Percentiles rank a stretch among this genome's conserved stretches.
Conservation (phyloP, 2,113 vertebrate species). For the Onychostoma macrolepis region DNA sequence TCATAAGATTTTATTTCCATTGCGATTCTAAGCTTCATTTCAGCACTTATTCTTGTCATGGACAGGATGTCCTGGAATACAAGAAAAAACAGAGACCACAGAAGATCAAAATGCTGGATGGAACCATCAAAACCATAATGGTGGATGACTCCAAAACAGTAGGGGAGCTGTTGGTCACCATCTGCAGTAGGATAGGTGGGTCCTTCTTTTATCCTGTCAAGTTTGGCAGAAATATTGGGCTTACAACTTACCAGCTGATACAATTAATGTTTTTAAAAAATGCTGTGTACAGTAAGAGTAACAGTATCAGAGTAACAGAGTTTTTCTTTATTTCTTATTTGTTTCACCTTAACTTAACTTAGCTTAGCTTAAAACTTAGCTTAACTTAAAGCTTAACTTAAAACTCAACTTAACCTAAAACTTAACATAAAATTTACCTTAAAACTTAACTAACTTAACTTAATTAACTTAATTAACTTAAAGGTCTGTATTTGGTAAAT, state of each 20-base stretch:
- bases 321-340: not conserved
- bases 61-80: constrained; percentile 94
- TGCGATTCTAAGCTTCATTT: not conserved
- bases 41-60: constrained; percentile 11
- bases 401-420: no score
- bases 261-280: not conserved
- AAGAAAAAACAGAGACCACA: constrained; percentile 98
- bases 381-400: no score
- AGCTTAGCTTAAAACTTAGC: not conserved
- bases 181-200: constrained; percentile 96
- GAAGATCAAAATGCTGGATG: constrained; percentile 98
- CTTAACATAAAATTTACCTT: no score
- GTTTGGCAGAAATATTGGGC: not conserved
- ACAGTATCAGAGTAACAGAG: no score
- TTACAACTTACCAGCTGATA: not conserved
- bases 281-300: no score
- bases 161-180: constrained; percentile 95
- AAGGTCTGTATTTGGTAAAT: not conserved
- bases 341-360: not conserved
- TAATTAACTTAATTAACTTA: not conserved
- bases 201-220: not conserved
- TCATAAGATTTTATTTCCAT: not conserved
- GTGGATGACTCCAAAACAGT: constrained; percentile 99
- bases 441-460: no score
- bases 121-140: constrained; percentile 97